Percentiles rank a stretch among this genome's conserved stretches.
Conservation (phyloP, 1,140 invertebrate species). For the Rhopalosiphum maidis region DNA sequence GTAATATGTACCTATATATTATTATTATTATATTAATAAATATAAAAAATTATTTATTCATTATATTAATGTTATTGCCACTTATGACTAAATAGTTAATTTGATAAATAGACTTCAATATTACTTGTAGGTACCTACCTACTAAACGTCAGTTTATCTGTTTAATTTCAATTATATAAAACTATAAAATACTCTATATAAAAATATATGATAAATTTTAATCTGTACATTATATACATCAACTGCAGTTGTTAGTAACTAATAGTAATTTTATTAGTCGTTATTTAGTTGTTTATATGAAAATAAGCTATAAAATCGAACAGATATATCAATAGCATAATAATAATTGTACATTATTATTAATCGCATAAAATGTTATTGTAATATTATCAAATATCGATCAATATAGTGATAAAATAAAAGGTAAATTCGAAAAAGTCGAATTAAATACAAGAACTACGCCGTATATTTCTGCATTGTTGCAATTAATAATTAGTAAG, state of each 20-base stretch:
- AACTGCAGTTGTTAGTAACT: neutral
- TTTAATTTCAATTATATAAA: neutral
- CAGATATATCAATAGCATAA: neutral
- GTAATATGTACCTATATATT: no score
- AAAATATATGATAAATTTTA: neutral
- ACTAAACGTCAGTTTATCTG: no score
- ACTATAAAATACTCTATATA: neutral
- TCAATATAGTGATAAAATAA: neutral
- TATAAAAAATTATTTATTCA: no score
- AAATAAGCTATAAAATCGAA: neutral
- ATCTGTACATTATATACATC: neutral
- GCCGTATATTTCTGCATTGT: no score
- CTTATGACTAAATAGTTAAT: no score
- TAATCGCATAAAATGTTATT: neutral
- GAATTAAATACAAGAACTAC: neutral
- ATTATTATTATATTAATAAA: no score
- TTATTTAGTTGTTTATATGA: neutral
- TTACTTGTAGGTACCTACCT: no score
- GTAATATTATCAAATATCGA: neutral
- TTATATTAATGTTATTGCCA: no score
- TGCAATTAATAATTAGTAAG: no score
- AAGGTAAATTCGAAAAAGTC: neutral
- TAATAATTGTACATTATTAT: neutral
- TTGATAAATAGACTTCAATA: no score
- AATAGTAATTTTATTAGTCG: neutral